Percentiles rank a stretch among this genome's conserved stretches.
phyloP scores from a whole-genome alignment of 1,140 invertebrate genomes.

The Penaeus japonicus region DNA sequence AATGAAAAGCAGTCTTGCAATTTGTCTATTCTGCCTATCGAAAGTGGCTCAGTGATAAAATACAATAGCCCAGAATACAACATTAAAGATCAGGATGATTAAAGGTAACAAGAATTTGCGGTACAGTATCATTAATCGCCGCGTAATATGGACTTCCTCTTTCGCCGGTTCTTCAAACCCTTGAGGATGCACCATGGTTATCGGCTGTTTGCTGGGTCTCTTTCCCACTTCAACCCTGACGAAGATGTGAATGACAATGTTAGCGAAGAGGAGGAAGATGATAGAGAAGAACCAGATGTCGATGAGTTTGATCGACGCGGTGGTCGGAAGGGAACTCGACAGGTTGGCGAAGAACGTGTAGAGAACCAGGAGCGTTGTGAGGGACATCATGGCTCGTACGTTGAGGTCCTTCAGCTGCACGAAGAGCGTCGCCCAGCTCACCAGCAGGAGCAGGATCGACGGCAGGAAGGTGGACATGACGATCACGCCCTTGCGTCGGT shows the following conservation, averaged over 20 bases:
- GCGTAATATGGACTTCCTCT: too few species aligned
- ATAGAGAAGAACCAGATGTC: conserved; percentile 43
- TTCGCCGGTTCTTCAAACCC: too few species aligned
- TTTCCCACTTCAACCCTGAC: neutral
- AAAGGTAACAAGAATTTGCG: too few species aligned
- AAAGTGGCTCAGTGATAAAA: too few species aligned
- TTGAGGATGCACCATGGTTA: too few species aligned
- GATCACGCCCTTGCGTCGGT: conserved; percentile 24
- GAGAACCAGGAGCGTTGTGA: conserved; percentile 31
- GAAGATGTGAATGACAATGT: conserved; percentile 45
- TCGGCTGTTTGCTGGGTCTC: too few species aligned
- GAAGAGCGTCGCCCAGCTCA: conserved; percentile 44
- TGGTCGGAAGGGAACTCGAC: conserved; percentile 18
- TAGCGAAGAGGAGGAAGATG: conserved; percentile 36
- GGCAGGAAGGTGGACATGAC: conserved; percentile 31
- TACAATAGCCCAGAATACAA: too few species aligned
- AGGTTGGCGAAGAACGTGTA: conserved; percentile 35
- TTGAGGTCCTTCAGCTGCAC: conserved; percentile 1
- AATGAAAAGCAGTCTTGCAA: too few species aligned
- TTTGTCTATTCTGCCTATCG: too few species aligned
- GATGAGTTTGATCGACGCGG: conserved; percentile 40
- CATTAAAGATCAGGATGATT: too few species aligned
- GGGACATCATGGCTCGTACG: conserved; percentile 30
- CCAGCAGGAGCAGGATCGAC: conserved; percentile 25
- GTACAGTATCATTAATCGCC: too few species aligned